phyloP scores from a whole-genome alignment of 35 echinoderm and acorn worm species.

The Acanthaster planci region DNA sequence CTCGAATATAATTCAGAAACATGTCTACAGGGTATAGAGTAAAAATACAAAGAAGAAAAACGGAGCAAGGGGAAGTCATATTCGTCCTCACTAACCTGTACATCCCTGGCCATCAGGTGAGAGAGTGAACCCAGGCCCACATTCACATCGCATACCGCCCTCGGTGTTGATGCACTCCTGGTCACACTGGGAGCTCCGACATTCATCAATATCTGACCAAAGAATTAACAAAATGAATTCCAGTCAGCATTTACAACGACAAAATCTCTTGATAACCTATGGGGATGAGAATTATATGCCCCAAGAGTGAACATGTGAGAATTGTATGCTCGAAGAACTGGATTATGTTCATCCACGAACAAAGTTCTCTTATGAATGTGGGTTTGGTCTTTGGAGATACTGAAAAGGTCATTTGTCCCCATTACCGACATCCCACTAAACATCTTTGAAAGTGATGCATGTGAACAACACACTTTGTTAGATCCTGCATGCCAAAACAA shows the following conservation, averaged over 20 bases:
- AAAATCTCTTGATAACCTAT: not conserved
- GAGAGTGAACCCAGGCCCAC: slow-evolving; percentile 74
- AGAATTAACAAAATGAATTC: slow-evolving; percentile 12
- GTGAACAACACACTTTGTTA: too few species aligned
- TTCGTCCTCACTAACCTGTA: slow-evolving; percentile 55
- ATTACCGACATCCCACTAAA: too few species aligned
- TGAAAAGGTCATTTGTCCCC: too few species aligned
- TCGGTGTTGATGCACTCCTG: slow-evolving; percentile 90
- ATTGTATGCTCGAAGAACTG: not conserved
- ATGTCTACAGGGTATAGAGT: too few species aligned
- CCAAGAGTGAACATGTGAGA: not conserved
- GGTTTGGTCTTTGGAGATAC: too few species aligned
- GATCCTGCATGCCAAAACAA: too few species aligned
- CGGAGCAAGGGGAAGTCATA: not conserved
- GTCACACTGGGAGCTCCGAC: slow-evolving; percentile 71
- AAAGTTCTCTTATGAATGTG: too few species aligned
- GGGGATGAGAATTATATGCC: not conserved
- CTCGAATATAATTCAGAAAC: too few species aligned
- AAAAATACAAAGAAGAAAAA: too few species aligned
- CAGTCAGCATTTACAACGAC: not conserved
- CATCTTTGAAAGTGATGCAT: too few species aligned
- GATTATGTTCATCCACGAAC: not conserved
- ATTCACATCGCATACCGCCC: slow-evolving; percentile 92
- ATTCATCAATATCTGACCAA: slow-evolving; percentile 91
- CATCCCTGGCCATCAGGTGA: slow-evolving; percentile 77